phyloP scores from a whole-genome alignment of 2,888 invertebrate genomes.

The Gortyna flavago region DNA sequence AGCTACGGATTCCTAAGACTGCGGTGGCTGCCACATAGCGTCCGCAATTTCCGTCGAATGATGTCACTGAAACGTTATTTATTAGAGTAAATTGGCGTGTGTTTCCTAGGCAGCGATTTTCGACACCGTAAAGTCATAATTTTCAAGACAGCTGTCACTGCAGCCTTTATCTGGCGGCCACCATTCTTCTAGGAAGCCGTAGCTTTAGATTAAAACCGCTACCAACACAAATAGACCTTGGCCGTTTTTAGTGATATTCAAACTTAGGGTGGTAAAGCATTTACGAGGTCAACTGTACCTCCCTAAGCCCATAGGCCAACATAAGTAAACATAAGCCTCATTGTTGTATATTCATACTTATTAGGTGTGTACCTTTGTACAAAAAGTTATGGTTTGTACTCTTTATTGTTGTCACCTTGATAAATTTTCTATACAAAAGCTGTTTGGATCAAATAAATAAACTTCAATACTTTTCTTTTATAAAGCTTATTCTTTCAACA shows the following conservation, averaged over 20 bases:
- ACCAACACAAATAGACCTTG: neutral
- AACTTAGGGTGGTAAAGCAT: neutral
- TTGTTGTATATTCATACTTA: too few relatives aligned
- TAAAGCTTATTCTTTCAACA: too few relatives aligned
- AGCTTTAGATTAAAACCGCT: neutral
- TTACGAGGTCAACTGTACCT: neutral
- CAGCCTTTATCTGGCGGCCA: neutral
- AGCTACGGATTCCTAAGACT: neutral
- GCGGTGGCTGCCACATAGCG: neutral
- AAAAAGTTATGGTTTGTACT: too few relatives aligned
- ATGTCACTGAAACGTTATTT: neutral
- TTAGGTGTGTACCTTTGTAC: too few relatives aligned
- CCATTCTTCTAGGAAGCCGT: neutral
- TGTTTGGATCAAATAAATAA: too few relatives aligned
- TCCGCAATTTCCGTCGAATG: neutral
- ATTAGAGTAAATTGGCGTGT: neutral
- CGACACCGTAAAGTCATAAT: neutral
- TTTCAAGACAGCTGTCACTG: neutral
- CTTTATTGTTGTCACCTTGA: too few relatives aligned
- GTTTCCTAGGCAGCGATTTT: neutral
- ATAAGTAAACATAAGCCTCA: neutral
- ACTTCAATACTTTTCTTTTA: too few relatives aligned
- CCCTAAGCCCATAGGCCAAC: too few relatives aligned
- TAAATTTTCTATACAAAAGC: too few relatives aligned
- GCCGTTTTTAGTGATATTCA: neutral